A percentile compares a stretch with the other conserved stretches of the same genome.
Conservation (phyloP, 2,113 vertebrate species). For the Gasterosteus aculeatus region DNA sequence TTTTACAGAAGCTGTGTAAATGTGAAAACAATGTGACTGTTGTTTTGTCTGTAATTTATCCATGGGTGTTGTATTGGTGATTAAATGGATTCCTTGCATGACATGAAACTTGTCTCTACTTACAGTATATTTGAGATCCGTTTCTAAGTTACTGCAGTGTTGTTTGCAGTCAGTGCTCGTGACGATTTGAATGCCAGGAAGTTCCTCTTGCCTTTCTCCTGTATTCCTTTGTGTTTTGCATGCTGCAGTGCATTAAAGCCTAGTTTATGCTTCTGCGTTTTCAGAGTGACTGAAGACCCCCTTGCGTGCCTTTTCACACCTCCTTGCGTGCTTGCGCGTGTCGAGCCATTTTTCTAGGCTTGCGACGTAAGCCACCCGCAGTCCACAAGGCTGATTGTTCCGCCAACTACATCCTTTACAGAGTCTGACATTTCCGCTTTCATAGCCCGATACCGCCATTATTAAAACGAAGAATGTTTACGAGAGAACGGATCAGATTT, state of each 20-base stretch:
- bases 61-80: slow-evolving; percentile 35
- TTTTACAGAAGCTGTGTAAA: slow-evolving; percentile 32
- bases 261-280: no score
- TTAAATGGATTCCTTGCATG: slow-evolving; percentile 12
- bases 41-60: slow-evolving; percentile 5
- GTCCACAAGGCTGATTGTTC: no score
- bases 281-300: no score
- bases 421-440: no score
- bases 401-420: no score
- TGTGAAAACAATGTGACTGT: slow-evolving; percentile 42
- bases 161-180: slow-evolving; percentile 16
- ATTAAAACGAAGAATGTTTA: no score
- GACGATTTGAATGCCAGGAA: slow-evolving; percentile 31
- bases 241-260: slow-evolving; percentile 7
- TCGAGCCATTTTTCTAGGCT: no score
- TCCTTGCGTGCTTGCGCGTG: no score
- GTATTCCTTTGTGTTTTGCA: slow-evolving; percentile 20
- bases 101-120: slow-evolving; percentile 10
- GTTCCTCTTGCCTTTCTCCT: slow-evolving; percentile 16
- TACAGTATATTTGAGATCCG: neutral
- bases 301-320: no score
- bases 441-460: no score
- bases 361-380: no score
- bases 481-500: no score
- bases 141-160: slow-evolving; percentile 2